phyloP scores from a whole-genome alignment of 2,113 vertebrate genomes.

The Micromys minutus region DNA sequence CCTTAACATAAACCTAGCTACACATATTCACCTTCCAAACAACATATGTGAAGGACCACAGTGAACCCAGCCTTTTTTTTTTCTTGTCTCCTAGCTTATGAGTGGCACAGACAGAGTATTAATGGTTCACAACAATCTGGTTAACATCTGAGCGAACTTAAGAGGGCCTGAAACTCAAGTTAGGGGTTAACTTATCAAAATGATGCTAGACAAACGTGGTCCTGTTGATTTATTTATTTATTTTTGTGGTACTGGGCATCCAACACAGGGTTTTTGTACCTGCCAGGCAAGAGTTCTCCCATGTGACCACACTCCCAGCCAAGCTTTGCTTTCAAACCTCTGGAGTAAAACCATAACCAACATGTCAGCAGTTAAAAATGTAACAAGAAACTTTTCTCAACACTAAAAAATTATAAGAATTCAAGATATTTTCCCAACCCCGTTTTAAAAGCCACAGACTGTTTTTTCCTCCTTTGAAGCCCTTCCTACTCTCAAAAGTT shows the following conservation, averaged over 20 bases:
- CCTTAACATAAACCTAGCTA: too few species aligned
- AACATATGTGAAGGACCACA: neutral
- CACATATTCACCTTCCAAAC: neutral
- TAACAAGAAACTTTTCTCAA: neutral
- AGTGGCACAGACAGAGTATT: too few species aligned
- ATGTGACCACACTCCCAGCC: neutral
- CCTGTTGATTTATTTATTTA: neutral
- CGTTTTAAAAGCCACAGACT: slow-evolving; percentile 29
- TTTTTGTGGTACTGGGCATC: neutral
- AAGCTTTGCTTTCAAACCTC: neutral
- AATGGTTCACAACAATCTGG: neutral
- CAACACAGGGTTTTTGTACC: neutral
- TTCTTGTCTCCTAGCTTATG: neutral
- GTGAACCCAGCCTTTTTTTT: neutral
- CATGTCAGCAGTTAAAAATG: slow-evolving; percentile 26
- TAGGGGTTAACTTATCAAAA: slow-evolving; percentile 21
- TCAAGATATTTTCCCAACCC: slow-evolving; percentile 17
- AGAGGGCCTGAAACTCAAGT: neutral
- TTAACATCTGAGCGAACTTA: neutral
- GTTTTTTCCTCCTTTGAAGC: neutral
- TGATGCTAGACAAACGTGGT: neutral
- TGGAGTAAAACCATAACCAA: neutral
- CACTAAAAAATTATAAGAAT: slow-evolving; percentile 56
- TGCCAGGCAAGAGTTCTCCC: neutral
- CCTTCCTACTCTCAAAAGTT: neutral